Conservation (phyloP, 2,888 invertebrate species). For the Entomobrya multifasciata region DNA sequence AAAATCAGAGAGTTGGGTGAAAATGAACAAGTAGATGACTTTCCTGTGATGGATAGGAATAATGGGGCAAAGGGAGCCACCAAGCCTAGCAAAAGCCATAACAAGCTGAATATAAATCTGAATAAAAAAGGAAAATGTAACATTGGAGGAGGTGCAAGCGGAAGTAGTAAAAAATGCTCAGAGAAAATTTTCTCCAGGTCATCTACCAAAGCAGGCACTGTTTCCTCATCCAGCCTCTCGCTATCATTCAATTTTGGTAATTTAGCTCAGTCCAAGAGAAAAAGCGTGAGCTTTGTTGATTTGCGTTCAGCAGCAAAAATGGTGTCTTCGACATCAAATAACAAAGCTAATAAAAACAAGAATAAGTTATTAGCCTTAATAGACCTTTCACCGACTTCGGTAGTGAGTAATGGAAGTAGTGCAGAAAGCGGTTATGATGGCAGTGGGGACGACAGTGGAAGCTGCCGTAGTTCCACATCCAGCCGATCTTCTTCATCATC, state of each 20-base stretch:
- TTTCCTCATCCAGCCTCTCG: conserved; percentile 42
- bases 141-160: background rate
- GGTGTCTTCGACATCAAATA: background rate
- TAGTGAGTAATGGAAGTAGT: conserved; percentile 1
- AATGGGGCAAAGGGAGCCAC: too few relatives aligned
- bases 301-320: conserved; percentile 71
- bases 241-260: conserved; percentile 55
- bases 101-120: too few relatives aligned
- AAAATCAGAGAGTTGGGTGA: conserved; percentile 76
- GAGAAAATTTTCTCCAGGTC: conserved; percentile 39
- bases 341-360: conserved; percentile 15
- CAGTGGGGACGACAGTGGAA: conserved; percentile 63
- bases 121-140: background rate
- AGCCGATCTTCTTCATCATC: conserved; percentile 58
- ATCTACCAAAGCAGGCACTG: conserved; percentile 45
- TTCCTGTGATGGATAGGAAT: conserved; percentile 36
- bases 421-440: conserved; percentile 64
- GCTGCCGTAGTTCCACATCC: conserved; percentile 59
- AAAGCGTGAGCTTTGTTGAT: conserved; percentile 79
- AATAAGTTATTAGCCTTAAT: conserved; percentile 54
- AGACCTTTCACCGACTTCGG: conserved; percentile 53
- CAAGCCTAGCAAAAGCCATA: conserved; percentile 24
- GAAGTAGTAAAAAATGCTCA: conserved; percentile 33
- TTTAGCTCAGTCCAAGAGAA: conserved; percentile 66
- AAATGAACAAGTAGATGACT: conserved; percentile 73